Conservation (phyloP, 1,140 invertebrate genomes). For the Steinernema khuongi region DNA sequence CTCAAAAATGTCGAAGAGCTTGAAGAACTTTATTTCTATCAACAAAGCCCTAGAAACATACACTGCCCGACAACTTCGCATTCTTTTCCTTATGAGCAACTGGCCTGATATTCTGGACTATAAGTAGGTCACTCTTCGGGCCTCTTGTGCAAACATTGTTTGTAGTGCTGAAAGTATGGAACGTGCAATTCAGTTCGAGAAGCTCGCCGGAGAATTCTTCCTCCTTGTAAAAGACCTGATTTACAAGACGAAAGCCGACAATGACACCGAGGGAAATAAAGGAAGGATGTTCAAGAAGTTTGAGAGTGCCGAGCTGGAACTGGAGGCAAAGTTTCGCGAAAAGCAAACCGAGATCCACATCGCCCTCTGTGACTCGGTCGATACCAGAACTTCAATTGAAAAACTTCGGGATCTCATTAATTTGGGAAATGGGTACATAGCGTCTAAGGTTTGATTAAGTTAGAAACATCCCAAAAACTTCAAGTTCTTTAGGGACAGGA, state of each 20-base stretch:
- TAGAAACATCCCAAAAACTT: not conserved
- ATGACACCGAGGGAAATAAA: conserved; percentile 22
- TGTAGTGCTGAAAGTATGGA: conserved; percentile 77
- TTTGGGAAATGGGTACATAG: conserved; percentile 77
- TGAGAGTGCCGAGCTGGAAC: conserved; percentile 59
- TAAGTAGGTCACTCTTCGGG: conserved; percentile 64
- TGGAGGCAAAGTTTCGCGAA: conserved; percentile 59
- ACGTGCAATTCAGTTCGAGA: conserved; percentile 82
- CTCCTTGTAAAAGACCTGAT: conserved; percentile 82
- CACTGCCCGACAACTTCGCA: conserved; percentile 77
- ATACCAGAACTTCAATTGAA: conserved; percentile 80
- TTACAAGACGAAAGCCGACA: conserved; percentile 61
- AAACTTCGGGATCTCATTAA: conserved; percentile 75
- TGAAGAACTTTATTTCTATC: conserved; percentile 98
- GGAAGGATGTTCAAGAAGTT: conserved; percentile 59
- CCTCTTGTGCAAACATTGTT: not conserved
- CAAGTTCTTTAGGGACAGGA: conserved; percentile 35
- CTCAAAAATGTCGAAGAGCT: conserved; percentile 99
- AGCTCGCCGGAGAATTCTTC: conserved; percentile 89
- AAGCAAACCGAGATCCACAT: conserved; percentile 68
- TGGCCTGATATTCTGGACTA: conserved; percentile 99
- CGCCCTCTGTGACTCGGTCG: conserved; percentile 89
- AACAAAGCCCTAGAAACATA: conserved; percentile 77
- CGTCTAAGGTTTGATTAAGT: conserved; percentile 62
- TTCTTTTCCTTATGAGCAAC: conserved; percentile 89